phyloP scores from a whole-genome alignment of 1,140 invertebrate genomes.

The Pantala flavescens region DNA sequence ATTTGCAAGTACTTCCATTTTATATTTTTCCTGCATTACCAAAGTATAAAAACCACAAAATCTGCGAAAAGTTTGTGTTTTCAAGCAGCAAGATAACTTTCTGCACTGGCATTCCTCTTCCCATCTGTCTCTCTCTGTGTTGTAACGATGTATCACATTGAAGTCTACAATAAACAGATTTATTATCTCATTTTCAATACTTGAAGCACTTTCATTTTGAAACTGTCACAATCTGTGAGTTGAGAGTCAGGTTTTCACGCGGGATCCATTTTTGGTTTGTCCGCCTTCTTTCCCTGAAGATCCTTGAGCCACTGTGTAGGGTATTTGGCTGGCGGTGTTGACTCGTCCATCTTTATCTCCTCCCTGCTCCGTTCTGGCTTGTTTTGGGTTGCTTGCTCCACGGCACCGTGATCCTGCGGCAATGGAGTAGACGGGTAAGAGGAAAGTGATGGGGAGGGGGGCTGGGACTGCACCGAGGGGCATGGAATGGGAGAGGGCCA shows the following conservation, averaged over 20 bases:
- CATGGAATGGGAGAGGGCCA: background rate
- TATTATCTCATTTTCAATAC: background rate
- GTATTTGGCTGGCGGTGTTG: background rate
- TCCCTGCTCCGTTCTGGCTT: background rate
- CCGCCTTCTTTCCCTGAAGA: background rate
- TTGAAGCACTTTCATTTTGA: background rate
- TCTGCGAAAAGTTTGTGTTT: no score
- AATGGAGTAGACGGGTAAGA: slow-evolving; percentile 8
- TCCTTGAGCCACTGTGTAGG: background rate
- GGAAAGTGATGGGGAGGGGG: background rate
- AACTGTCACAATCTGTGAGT: background rate
- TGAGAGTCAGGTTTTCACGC: background rate
- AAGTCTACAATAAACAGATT: background rate
- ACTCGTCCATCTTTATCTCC: background rate
- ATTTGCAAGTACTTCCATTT: no score
- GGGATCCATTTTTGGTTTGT: background rate
- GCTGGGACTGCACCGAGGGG: background rate
- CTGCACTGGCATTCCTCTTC: background rate
- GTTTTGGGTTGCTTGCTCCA: background rate
- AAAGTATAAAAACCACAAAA: no score
- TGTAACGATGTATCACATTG: background rate
- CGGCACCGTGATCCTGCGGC: background rate
- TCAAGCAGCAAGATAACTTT: background rate
- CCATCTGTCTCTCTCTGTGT: background rate
- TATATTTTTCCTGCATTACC: no score